Conservation (phyloP, 2,113 vertebrate genomes). For the Oenanthe melanoleuca region DNA sequence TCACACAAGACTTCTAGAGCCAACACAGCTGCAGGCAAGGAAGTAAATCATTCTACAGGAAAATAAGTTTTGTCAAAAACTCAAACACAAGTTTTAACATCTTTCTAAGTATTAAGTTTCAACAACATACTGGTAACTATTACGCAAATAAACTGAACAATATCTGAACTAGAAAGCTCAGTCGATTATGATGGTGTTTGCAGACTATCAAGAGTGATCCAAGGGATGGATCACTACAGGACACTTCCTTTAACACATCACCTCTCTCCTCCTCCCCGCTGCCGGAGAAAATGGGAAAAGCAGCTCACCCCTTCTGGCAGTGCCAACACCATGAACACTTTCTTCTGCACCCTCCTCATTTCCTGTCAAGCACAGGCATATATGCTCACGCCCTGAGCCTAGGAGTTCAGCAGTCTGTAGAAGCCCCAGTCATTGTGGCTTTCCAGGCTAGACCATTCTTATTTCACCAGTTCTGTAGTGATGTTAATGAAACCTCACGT, state of each 20-base stretch:
- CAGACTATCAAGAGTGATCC: background rate
- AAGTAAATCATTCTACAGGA: background rate
- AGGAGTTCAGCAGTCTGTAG: background rate
- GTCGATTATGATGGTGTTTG: background rate
- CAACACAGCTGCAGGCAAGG: conserved; percentile 5
- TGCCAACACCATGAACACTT: background rate
- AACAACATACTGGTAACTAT: background rate
- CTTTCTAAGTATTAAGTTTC: background rate
- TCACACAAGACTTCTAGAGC: background rate
- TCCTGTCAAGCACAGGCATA: background rate
- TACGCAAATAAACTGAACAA: background rate
- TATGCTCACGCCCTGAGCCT: no score
- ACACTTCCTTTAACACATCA: background rate
- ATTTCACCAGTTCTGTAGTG: background rate
- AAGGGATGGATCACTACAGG: background rate
- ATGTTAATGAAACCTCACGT: background rate
- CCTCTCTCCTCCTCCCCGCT: background rate
- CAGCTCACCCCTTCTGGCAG: background rate
- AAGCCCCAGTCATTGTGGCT: background rate
- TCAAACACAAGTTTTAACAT: background rate
- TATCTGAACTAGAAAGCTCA: background rate
- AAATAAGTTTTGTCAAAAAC: background rate
- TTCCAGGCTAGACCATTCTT: background rate
- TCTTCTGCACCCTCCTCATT: background rate
- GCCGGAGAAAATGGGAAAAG: background rate